phyloP scores from a whole-genome alignment of 2,888 invertebrate species.

The Choristoneura rosaceana region DNA sequence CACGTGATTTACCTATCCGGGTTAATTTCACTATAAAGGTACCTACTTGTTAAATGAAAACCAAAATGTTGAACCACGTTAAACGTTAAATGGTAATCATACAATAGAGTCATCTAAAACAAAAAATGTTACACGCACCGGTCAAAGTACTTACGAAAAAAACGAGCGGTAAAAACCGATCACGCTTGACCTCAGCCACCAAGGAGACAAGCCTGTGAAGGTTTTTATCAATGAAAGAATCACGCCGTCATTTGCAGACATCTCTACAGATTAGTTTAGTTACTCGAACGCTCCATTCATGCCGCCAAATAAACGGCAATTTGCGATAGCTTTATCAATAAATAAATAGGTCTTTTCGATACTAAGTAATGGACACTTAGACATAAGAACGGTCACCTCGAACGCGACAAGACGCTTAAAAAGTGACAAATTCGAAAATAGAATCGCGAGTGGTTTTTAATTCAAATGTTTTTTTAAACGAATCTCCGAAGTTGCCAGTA shows the following conservation, averaged over 20 bases:
- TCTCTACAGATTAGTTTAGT: constrained; percentile 22
- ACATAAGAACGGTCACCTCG: constrained; percentile 17
- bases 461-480: background rate
- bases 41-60: too few relatives aligned
- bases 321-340: constrained; percentile 36
- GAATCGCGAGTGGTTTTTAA: constrained; percentile 9
- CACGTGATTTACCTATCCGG: too few relatives aligned
- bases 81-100: too few relatives aligned
- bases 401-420: constrained; percentile 10
- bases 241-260: constrained; percentile 17
- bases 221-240: constrained; percentile 41
- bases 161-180: constrained; percentile 15
- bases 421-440: constrained; percentile 7
- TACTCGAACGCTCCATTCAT: constrained; percentile 31
- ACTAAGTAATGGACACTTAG: background rate
- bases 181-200: constrained; percentile 29
- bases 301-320: constrained; percentile 30
- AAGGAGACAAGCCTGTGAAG: constrained; percentile 21
- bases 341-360: constrained; percentile 17
- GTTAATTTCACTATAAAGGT: too few relatives aligned
- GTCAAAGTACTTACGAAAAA: background rate
- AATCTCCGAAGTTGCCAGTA: constrained; percentile 8
- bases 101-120: background rate
- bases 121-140: background rate
- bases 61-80: too few relatives aligned